These are phyloP conservation scores for Halcyon smyrnensis DNA, from an alignment of 2,797 vertebrate genomes.

Conservation along the genomic window DNA sequence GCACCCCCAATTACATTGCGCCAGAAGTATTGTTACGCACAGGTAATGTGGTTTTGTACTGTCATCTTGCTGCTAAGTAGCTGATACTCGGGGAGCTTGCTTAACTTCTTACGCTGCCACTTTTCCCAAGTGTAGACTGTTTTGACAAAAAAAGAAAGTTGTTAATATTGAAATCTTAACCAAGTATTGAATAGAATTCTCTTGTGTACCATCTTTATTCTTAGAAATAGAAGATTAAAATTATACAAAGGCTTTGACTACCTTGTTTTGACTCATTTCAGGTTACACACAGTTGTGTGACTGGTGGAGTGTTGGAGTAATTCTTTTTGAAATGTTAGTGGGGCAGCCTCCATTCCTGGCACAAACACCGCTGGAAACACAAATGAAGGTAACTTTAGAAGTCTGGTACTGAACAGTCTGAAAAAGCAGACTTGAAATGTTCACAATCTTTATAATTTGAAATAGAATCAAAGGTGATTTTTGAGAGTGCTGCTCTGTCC, in stretches of 20 bases:
- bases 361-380: constrained; percentile 94
- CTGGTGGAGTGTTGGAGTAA: constrained; percentile 99
- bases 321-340: constrained; percentile 97
- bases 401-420: neutral
- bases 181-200: neutral
- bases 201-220: neutral
- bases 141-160: neutral
- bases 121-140: neutral
- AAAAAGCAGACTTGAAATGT: neutral
- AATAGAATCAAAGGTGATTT: neutral
- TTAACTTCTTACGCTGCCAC: neutral
- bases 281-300: constrained; percentile 98
- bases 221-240: neutral
- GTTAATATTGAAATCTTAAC: neutral
- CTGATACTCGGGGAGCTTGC: neutral
- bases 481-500: neutral
- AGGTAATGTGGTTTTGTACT: constrained; percentile 76
- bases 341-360: constrained; percentile 97
- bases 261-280: constrained; percentile 69
- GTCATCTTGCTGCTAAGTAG: neutral
- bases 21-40: constrained; percentile 94
- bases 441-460: neutral
- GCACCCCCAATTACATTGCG: constrained; percentile 97
- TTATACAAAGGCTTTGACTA: neutral
- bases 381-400: constrained; percentile 90